These are phyloP conservation scores for Holacanthus passer DNA, from an alignment of 2,113 vertebrate genomes.

Conservation along the genomic window DNA sequence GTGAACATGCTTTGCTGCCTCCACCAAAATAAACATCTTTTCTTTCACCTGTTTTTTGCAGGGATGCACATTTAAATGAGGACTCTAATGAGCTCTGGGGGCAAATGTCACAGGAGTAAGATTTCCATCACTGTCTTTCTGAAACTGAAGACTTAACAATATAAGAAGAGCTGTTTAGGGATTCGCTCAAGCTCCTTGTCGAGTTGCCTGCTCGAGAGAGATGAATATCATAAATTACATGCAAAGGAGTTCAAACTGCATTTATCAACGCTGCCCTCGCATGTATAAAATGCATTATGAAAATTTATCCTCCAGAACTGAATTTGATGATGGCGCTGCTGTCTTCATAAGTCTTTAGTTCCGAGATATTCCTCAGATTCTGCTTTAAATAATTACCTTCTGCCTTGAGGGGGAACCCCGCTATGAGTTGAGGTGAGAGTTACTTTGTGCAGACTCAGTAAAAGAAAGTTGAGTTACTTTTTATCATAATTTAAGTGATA, in stretches of 20 bases:
- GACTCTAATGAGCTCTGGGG: conserved; percentile 27
- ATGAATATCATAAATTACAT: conserved; percentile 47
- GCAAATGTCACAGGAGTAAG: conserved; percentile 28
- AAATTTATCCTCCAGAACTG: conserved; percentile 47
- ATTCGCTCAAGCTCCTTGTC: conserved; percentile 38
- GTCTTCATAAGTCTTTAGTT: conserved; percentile 45
- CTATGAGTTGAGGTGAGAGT: conserved; percentile 4
- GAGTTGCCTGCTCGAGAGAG: conserved; percentile 23
- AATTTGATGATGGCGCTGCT: conserved; percentile 42
- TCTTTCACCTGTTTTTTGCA: conserved; percentile 10
- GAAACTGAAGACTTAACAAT: conserved; percentile 17
- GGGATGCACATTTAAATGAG: conserved; percentile 4
- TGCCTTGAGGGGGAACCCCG: conserved; percentile 34
- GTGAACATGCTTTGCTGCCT: conserved; percentile 23
- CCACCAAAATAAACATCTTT: conserved; percentile 20
- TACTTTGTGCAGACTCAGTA: not conserved
- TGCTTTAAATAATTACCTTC: conserved; percentile 45
- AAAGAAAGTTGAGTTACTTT: conserved; percentile 42
- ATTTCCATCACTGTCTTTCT: conserved; percentile 12
- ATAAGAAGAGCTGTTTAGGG: conserved; percentile 24
- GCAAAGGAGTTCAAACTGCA: conserved; percentile 50
- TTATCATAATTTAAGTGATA: not conserved
- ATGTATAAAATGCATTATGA: conserved; percentile 51
- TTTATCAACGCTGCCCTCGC: conserved; percentile 51
- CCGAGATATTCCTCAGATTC: conserved; percentile 25